Evolutionary conservation across 2,113 vertebrate genomes (phyloP).

Genomic region (Otocyon megalotis): DNA sequence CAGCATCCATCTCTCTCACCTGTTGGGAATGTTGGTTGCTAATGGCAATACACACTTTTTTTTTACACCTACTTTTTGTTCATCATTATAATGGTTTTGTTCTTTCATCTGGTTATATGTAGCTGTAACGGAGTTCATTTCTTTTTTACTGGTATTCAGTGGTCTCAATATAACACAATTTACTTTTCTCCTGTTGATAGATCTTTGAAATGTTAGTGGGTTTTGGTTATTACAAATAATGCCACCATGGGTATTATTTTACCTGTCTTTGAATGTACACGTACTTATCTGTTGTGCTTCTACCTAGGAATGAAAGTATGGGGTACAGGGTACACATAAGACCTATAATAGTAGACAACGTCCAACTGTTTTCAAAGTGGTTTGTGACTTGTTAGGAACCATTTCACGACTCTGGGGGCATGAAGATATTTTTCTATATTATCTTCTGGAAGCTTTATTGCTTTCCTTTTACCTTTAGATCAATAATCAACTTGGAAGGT

Average conservation of each 20-base stretch:
- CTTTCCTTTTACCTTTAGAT: constrained; percentile 28
- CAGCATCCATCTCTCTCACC: not conserved
- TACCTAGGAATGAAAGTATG: not conserved
- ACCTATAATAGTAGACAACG: not conserved
- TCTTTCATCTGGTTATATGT: not conserved
- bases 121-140: not conserved
- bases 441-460: not conserved
- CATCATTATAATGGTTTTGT: not conserved
- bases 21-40: not conserved
- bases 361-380: not conserved
- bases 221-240: not conserved
- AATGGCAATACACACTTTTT: not conserved
- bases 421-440: not conserved
- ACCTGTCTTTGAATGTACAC: not conserved
- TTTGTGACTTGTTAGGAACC: not conserved
- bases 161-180: not conserved
- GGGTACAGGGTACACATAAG: not conserved
- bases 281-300: not conserved
- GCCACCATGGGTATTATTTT: not conserved
- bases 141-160: not conserved
- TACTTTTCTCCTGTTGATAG: not conserved
- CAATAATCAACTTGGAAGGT: not conserved
- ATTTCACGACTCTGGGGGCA: not conserved
- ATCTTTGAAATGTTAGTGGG: not conserved
- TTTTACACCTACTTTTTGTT: not conserved